A percentile compares a stretch with the other conserved stretches of the same genome.
Evolutionary conservation across 1,140 invertebrate genomes (phyloP).

Genomic region (Onthophagus taurus): DNA sequence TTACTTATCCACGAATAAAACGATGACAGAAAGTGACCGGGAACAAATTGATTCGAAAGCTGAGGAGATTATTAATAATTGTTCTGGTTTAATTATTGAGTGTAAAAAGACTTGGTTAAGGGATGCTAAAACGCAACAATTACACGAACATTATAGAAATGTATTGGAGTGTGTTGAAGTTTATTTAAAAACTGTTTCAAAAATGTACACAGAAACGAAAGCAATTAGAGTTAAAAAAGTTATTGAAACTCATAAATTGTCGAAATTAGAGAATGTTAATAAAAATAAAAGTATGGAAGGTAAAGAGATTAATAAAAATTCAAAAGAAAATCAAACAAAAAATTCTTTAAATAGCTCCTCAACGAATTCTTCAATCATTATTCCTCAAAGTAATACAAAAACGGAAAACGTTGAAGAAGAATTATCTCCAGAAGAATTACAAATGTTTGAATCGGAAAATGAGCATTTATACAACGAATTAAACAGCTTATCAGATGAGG

Average conservation of each 20-base stretch:
- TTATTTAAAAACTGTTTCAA: conserved; percentile 77
- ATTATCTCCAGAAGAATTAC: conserved; percentile 76
- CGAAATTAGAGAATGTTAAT: conserved; percentile 48
- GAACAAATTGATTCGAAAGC: conserved; percentile 75
- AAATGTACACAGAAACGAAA: conserved; percentile 81
- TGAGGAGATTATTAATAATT: conserved; percentile 73
- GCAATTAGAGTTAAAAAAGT: conserved; percentile 75
- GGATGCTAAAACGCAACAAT: conserved; percentile 38
- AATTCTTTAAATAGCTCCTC: background rate
- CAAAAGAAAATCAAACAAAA: background rate
- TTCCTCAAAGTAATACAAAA: conserved; percentile 13
- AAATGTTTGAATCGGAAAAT: conserved; percentile 84
- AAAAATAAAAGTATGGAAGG: conserved; percentile 5
- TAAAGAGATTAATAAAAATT: conserved; percentile 5
- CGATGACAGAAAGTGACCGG: conserved; percentile 72
- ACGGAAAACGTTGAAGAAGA: conserved; percentile 46
- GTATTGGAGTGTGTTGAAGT: conserved; percentile 65
- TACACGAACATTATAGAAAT: conserved; percentile 62
- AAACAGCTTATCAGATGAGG: conserved; percentile 63
- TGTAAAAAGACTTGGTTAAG: conserved; percentile 51
- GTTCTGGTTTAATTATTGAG: conserved; percentile 64
- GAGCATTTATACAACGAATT: conserved; percentile 74
- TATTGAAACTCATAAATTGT: conserved; percentile 71
- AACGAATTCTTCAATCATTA: background rate
- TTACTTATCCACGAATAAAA: conserved; percentile 51